These are phyloP conservation scores for Euplexia lucipara DNA, from an alignment of 2,888 invertebrate species.

Conservation along the genomic window DNA sequence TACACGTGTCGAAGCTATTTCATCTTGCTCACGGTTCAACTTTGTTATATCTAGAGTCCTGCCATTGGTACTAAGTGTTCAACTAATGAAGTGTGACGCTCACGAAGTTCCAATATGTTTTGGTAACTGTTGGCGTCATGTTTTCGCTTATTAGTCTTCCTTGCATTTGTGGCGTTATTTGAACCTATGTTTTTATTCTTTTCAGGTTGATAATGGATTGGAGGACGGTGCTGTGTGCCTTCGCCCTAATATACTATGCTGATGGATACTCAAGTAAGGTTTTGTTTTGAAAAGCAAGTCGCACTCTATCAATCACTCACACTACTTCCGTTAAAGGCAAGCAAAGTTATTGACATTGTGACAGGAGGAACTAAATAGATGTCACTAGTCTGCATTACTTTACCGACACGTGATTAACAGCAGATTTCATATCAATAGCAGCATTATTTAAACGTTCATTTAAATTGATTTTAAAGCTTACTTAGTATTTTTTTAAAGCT, in stretches of 20 bases:
- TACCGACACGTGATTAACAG: too few species aligned
- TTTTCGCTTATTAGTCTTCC: conserved; percentile 40
- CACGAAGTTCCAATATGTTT: conserved; percentile 38
- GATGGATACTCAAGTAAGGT: conserved; percentile 88
- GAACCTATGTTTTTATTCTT: conserved; percentile 62
- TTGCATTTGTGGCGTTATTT: conserved; percentile 31
- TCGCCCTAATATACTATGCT: conserved; percentile 80
- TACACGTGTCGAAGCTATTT: conserved; percentile 81
- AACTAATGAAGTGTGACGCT: conserved; percentile 50
- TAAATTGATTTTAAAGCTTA: too few species aligned
- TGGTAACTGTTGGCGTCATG: conserved; percentile 28
- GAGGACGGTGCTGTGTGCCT: conserved; percentile 78
- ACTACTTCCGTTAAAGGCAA: too few species aligned
- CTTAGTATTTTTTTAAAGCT: too few species aligned
- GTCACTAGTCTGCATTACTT: too few species aligned
- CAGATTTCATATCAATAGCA: too few species aligned
- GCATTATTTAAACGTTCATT: too few species aligned
- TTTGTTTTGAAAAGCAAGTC: conserved; percentile 19
- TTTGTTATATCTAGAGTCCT: conserved; percentile 69
- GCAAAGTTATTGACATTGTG: too few species aligned
- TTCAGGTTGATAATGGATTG: conserved; percentile 87
- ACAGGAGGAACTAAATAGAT: neutral
- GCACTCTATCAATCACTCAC: neutral
- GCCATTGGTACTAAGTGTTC: conserved; percentile 52
- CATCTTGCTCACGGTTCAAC: conserved; percentile 74